Conservation (phyloP, 2,113 vertebrate genomes). For the Anseranas semipalmata region DNA sequence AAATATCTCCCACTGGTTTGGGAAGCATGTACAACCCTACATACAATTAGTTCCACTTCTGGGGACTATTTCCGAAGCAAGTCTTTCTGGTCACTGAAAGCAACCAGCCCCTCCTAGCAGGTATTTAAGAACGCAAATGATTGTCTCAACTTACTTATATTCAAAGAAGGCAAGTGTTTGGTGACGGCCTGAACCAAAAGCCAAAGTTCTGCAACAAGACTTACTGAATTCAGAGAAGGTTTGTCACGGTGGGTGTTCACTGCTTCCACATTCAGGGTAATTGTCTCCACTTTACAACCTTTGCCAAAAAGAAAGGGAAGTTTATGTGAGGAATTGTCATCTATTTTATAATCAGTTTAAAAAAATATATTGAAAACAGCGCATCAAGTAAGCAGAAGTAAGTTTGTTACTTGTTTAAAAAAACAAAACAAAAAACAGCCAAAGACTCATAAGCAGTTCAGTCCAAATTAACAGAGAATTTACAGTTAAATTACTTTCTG, state of each 20-base stretch:
- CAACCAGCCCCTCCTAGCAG: not conserved
- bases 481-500: not conserved
- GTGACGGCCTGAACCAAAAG: not conserved
- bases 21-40: not conserved
- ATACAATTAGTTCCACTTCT: not conserved
- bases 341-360: not conserved
- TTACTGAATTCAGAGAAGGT: slow-evolving; percentile 82
- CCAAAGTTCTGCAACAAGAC: not conserved
- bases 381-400: not conserved
- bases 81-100: not conserved
- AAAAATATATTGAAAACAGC: not conserved
- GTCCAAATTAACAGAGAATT: fast-evolving
- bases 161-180: not conserved
- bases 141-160: not conserved
- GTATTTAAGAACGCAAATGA: not conserved
- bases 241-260: slow-evolving; percentile 95
- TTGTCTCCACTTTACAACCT: slow-evolving; percentile 96
- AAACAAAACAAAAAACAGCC: not conserved
- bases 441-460: not conserved
- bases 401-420: not conserved
- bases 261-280: slow-evolving; percentile 90
- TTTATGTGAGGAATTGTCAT: not conserved
- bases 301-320: not conserved
- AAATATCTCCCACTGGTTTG: fast-evolving
- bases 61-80: not conserved